These are phyloP conservation scores for Apomyelois bistriatella DNA, from an alignment of 2,888 invertebrate species.

Conservation along the genomic window DNA sequence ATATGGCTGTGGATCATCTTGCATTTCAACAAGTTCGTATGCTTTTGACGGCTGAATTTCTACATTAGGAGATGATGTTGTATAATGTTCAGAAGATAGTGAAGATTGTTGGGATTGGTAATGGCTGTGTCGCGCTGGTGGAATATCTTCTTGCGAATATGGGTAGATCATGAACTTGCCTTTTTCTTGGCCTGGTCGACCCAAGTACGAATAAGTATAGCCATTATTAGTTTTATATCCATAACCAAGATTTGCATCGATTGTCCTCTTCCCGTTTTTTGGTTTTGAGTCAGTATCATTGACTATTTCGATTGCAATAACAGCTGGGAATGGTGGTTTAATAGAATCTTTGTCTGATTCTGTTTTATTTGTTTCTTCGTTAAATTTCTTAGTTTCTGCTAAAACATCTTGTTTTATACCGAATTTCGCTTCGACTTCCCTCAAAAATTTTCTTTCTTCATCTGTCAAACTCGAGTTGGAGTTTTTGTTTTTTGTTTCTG, in stretches of 20 bases:
- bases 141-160: conserved; percentile 84
- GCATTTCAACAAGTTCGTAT: conserved; percentile 64
- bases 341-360: conserved; percentile 12
- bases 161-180: conserved; percentile 84
- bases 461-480: conserved; percentile 51
- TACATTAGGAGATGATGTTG: conserved; percentile 53
- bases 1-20: conserved; percentile 53
- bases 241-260: conserved; percentile 86
- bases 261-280: conserved; percentile 83
- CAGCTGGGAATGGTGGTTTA: conserved; percentile 67
- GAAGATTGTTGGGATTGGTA: conserved; percentile 28
- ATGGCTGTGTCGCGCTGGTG: conserved; percentile 37
- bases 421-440: conserved; percentile 72
- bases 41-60: conserved; percentile 81
- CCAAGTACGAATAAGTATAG: conserved; percentile 72
- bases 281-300: conserved; percentile 74
- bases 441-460: conserved; percentile 66
- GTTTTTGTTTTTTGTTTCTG: conserved; percentile 44
- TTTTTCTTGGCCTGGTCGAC: conserved; percentile 63
- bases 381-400: conserved; percentile 35
- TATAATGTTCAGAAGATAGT: conserved; percentile 24
- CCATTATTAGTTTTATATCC: conserved; percentile 79
- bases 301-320: conserved; percentile 82
- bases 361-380: conserved; percentile 24
- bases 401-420: conserved; percentile 57